Evolutionary conservation across 2,113 vertebrate genomes (phyloP).

Genomic region (Columba janthina): DNA sequence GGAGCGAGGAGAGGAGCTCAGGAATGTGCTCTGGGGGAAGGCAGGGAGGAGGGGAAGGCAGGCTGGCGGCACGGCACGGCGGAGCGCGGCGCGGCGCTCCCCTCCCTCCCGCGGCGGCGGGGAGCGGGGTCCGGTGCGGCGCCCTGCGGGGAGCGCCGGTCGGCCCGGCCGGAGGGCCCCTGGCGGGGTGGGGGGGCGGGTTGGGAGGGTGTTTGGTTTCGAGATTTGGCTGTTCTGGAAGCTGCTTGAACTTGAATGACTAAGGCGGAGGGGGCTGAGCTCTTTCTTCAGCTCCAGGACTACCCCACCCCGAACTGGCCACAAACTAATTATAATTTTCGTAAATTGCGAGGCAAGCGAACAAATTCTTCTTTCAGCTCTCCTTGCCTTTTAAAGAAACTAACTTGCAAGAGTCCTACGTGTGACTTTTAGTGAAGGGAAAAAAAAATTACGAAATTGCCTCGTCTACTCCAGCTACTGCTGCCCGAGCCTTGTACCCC

Average conservation of each 20-base stretch:
- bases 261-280: constrained; percentile 14
- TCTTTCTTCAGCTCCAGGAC: neutral
- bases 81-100: neutral
- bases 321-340: neutral
- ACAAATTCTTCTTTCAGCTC: neutral
- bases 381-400: constrained; percentile 1
- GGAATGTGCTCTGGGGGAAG: constrained; percentile 37
- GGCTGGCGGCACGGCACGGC: neutral
- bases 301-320: constrained; percentile 46
- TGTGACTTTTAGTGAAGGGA: neutral
- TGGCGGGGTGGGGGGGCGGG: neutral
- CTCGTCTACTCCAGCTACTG: neutral
- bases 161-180: neutral
- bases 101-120: neutral
- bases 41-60: constrained; percentile 9
- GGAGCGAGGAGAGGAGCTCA: constrained; percentile 3
- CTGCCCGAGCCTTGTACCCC: neutral
- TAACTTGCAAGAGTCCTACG: neutral
- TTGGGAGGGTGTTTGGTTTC: constrained; percentile 11
- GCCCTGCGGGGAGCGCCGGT: neutral
- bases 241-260: constrained; percentile 52
- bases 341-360: neutral
- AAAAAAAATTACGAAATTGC: neutral
- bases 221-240: constrained; percentile 37
- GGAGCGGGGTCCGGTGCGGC: neutral